Evolutionary conservation across 1,140 invertebrate genomes (phyloP).

Genomic region (Notospermus geniculatus): DNA sequence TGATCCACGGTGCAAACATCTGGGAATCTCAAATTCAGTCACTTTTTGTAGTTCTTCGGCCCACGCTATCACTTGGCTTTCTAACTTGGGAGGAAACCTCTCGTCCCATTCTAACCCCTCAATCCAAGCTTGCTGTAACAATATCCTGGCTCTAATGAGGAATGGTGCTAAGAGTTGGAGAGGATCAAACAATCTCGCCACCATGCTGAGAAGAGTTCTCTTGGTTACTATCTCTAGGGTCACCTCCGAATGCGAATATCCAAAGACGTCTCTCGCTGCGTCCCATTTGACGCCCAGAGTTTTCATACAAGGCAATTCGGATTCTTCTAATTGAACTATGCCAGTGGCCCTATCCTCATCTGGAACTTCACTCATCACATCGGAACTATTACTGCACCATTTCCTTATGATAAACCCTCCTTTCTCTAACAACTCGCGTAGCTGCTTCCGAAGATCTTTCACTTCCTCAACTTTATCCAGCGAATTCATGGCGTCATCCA

Average conservation of each 20-base stretch:
- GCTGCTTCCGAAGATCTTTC: slow-evolving; percentile 8
- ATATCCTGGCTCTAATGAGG: not conserved
- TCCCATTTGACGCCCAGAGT: not conserved
- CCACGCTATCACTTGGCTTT: not conserved
- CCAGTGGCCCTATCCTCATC: slow-evolving; percentile 10
- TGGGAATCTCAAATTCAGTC: not conserved
- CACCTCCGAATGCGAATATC: not conserved
- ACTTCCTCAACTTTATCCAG: slow-evolving; percentile 9
- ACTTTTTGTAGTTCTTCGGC: not conserved
- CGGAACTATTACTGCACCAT: too few relatives aligned
- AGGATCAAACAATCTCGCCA: too few relatives aligned
- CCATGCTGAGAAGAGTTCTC: not conserved
- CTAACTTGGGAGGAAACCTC: not conserved
- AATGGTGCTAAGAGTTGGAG: too few relatives aligned
- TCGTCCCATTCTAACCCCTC: not conserved
- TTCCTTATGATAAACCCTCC: slow-evolving; percentile 17
- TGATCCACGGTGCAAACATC: not conserved
- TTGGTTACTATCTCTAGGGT: not conserved
- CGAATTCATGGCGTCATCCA: slow-evolving; percentile 23
- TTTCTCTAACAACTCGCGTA: not conserved
- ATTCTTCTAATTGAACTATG: slow-evolving; percentile 6
- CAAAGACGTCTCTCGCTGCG: not conserved
- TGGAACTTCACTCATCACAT: slow-evolving; percentile 12
- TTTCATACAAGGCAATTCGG: not conserved
- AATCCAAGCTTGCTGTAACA: not conserved